Evolutionary conservation across 2,113 vertebrate genomes (phyloP), one percentile per base, ranked within the genome.

Genomic region (Siphamia tubifer): DNA sequence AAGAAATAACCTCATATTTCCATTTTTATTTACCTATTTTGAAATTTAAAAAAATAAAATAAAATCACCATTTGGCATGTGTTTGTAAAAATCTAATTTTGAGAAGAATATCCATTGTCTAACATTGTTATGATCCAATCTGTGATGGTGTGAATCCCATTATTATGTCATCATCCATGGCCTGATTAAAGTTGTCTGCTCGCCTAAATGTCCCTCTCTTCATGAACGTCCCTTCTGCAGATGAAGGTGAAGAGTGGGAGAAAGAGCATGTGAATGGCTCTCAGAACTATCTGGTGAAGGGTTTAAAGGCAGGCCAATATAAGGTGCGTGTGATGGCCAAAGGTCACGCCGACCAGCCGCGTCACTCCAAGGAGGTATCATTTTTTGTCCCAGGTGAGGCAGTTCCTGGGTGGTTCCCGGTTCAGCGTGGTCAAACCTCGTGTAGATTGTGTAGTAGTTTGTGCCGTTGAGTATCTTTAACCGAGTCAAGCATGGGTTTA

Each of bases 341-440:
- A 89, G 94, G 93, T 89, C 87, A 90, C 88, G 91, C 89, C 80
- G 93, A 93, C 92, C 87, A 87, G 80, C 91, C 91, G 89, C 91
- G 86, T 89, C 94, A 83, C 90, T 94, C 94, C 87, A 90, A 95
- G 80, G 94, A 95, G 94, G 82, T 95, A 25, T 90, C 95, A 94
- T 93, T 98, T 87, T 96, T 88, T 81, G 93, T 96, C 88, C 95
- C 95, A 96, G 95, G 95, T 97, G 96, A 97, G 96, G 94, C 90
- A 83, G 69, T 57, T 79, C 67, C 40, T 42, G 31, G 44, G 43
- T 11, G 28, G 25, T 54, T 77, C 73, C 70, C 54, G 55, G 32
- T 62, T 11, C 51, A 6, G 55, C 32, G 25, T 35, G 44, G 44
- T 34, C 48, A 25, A 17, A 75, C 54, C 17, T 63, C 61, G 30